Evolutionary conservation across 2,797 vertebrate genomes (phyloP), one percentile per base, ranked within the genome.

Genomic region (Nannoperca australis): DNA sequence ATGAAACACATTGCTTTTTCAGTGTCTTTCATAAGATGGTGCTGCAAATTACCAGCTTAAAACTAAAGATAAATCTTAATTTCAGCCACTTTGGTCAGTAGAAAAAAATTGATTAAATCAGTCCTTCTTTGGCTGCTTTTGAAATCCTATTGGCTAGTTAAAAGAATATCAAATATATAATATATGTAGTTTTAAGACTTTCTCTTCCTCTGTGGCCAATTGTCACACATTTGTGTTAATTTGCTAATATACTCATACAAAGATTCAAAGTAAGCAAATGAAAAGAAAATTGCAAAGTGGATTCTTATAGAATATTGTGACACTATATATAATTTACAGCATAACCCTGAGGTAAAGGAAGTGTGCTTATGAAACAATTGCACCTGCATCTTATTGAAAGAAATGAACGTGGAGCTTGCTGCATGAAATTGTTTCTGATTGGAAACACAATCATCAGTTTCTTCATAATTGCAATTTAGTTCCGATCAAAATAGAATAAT

Each of bases 341-440:
- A 18, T 18, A 40, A 27, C 15, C 53, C 45, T 15, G 4, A 47
- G 45, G 20, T 61, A 65, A 30, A 44, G 59, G 34, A 15, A 27
- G 20, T 14, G n/a, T 34, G 38, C 10, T 15, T 14, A n/a, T 38
- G 32, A 73, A 62, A 68, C 47, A 32, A 66, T 18, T 70, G 24
- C 53, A 63, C 32, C 70, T 27, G 79, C 55, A 53, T 75, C 47
- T 56, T 27, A 70, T 32, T 74, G 11, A 71, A 61, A 63, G 24
- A 22, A 71, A 53, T 34, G 47, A 73, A 70, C 66, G 63, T 12
- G 7, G 5, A 51, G 11, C 64, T 61, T 2, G 7, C 53, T 38
- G 61, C 18, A 60, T 68, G 20, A 73, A 80, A 84, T 81, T 50
- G 32, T 75, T 80, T 69, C 76, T 76, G 56, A 83, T 67, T 74